A percentile compares a stretch with the other conserved stretches of the same genome.
These are phyloP conservation scores for Danio tinwini DNA, from an alignment of 2,797 vertebrate species.

Conservation along the genomic window DNA sequence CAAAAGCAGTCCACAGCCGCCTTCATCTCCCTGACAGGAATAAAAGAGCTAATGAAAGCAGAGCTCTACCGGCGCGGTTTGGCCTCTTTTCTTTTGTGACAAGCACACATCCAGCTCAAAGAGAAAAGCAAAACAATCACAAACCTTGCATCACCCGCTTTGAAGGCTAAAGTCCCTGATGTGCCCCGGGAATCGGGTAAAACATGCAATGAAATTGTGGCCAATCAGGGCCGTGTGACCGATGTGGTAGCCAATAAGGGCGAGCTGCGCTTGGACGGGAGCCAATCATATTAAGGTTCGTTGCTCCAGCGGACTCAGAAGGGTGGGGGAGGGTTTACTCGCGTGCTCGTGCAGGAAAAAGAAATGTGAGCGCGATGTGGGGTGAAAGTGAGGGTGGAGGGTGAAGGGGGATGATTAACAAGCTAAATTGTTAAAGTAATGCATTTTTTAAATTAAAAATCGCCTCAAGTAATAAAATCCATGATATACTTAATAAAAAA, in stretches of 20 bases:
- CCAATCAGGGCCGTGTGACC: constrained; percentile 70
- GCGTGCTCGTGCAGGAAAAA: constrained; percentile 61
- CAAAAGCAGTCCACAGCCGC: constrained; percentile 43
- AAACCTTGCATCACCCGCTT: constrained; percentile 84
- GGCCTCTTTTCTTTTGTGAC: constrained; percentile 30
- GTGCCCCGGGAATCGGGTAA: constrained; percentile 68
- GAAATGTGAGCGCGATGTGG: constrained; percentile 57
- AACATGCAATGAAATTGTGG: constrained; percentile 68
- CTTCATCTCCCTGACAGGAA: constrained; percentile 42
- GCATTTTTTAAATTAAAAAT: not conserved
- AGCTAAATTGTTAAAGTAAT: too few species aligned
- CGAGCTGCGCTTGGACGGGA: constrained; percentile 54
- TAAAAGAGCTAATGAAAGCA: constrained; percentile 5
- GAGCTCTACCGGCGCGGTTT: constrained; percentile 16
- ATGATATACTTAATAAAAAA: not conserved
- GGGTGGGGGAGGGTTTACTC: constrained; percentile 58
- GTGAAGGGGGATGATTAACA: not conserved
- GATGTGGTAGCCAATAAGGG: constrained; percentile 73
- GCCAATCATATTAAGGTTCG: constrained; percentile 74
- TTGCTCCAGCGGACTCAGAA: constrained; percentile 58
- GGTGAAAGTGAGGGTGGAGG: constrained; percentile 26
- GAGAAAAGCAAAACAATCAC: constrained; percentile 71
- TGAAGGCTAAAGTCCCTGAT: constrained; percentile 71
- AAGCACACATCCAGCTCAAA: constrained; percentile 57
- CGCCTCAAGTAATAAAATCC: not conserved